A percentile compares a stretch with the other conserved stretches of the same genome.
These are phyloP conservation scores for Corydoras maculifer DNA, from an alignment of 2,113 vertebrate species.

Conservation along the genomic window DNA sequence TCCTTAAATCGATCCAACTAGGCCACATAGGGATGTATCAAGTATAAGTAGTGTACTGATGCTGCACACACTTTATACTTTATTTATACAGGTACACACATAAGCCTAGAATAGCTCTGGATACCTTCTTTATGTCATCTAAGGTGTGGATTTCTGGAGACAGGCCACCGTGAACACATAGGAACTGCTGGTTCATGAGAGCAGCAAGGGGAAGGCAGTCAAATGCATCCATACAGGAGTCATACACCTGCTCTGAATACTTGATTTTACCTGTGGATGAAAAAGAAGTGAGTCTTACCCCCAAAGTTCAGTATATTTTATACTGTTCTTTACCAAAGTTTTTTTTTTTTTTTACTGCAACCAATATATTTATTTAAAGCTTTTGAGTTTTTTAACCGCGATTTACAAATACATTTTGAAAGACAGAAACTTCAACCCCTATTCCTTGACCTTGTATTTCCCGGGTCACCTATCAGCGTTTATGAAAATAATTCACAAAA, in stretches of 20 bases:
- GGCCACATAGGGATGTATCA: constrained; percentile 22
- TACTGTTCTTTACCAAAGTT: no score
- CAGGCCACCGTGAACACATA: constrained; percentile 74
- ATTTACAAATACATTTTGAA: no score
- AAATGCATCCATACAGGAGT: constrained; percentile 75
- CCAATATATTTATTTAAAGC: no score
- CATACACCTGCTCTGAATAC: constrained; percentile 77
- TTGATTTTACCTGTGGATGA: constrained; percentile 72
- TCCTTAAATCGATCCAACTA: constrained; percentile 77
- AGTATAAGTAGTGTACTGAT: background rate
- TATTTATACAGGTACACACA: no score
- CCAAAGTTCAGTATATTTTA: background rate
- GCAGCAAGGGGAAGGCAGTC: constrained; percentile 75
- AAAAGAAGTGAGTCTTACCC: background rate
- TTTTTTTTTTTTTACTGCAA: no score
- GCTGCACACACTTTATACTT: background rate
- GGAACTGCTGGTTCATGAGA: constrained; percentile 76
- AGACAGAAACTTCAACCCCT: no score
- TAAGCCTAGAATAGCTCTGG: background rate
- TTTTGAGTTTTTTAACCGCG: no score
- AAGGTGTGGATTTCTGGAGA: constrained; percentile 76
- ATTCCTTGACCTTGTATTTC: no score
- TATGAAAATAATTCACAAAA: no score
- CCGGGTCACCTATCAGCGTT: no score
- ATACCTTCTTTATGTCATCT: constrained; percentile 77